phyloP scores from a whole-genome alignment of 2,797 vertebrate species.

The Lutjanus campechanus region DNA sequence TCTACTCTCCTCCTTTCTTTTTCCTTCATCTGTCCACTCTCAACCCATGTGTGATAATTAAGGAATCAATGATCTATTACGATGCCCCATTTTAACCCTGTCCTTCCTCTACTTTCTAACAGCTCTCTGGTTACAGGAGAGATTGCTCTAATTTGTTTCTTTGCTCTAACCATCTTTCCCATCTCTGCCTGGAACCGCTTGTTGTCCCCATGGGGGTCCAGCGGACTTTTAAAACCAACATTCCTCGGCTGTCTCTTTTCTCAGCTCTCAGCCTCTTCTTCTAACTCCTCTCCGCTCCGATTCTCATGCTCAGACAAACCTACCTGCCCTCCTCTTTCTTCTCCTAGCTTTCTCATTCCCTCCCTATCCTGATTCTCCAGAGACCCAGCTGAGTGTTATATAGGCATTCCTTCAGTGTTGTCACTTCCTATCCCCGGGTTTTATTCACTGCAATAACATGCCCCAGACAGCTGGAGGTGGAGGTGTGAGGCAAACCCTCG shows the following conservation, averaged over 20 bases:
- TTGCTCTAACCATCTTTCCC: slow-evolving; percentile 4
- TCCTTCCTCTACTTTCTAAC: not conserved
- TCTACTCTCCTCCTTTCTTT: not conserved
- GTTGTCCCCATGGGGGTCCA: not conserved
- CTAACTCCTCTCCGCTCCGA: slow-evolving; percentile 1
- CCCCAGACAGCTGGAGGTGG: slow-evolving; percentile 65
- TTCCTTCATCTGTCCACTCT: not conserved
- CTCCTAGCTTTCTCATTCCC: slow-evolving; percentile 4
- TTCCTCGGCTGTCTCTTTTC: slow-evolving; percentile 27
- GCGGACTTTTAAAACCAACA: slow-evolving; percentile 17
- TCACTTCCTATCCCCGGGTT: slow-evolving; percentile 71
- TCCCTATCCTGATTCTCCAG: slow-evolving; percentile 25
- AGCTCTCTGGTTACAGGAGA: not conserved
- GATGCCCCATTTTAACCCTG: slow-evolving; percentile 4
- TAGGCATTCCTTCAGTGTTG: slow-evolving; percentile 67
- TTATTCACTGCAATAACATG: slow-evolving; percentile 61
- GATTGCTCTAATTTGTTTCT: not conserved
- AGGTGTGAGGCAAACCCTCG: slow-evolving; percentile 46
- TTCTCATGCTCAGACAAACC: not conserved
- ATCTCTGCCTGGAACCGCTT: slow-evolving; percentile 9
- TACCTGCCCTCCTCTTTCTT: slow-evolving; percentile 19
- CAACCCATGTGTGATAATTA: not conserved
- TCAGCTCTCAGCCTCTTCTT: not conserved
- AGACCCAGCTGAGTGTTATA: slow-evolving; percentile 53
- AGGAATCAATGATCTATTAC: not conserved